These are phyloP conservation scores for Athene noctua DNA, from an alignment of 2,113 vertebrate species.

Conservation along the genomic window DNA sequence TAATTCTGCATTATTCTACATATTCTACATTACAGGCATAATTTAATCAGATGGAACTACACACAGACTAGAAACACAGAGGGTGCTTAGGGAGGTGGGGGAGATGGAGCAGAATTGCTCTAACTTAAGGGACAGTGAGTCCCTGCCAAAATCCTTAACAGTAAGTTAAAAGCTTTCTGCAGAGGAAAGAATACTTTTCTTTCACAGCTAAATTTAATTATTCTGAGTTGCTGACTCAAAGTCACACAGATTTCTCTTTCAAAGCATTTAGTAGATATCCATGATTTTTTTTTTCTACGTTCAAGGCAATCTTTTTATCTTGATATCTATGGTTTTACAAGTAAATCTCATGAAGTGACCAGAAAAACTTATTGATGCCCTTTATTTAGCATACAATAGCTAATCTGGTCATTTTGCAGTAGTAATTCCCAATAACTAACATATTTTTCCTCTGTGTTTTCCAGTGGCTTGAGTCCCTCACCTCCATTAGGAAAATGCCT, in stretches of 20 bases:
- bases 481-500: neutral
- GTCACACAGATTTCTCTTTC: neutral
- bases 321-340: neutral
- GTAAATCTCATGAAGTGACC: neutral
- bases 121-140: neutral
- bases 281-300: neutral
- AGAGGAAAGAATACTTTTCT: slow-evolving; percentile 6
- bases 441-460: neutral
- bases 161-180: neutral
- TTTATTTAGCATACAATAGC: neutral
- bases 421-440: neutral
- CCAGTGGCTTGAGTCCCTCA: neutral
- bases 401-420: neutral
- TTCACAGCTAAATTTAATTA: neutral
- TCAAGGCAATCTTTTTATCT: neutral
- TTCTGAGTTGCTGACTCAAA: neutral
- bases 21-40: neutral
- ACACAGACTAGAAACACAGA: neutral
- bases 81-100: neutral
- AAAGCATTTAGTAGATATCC: neutral
- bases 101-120: neutral
- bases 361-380: neutral
- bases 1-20: neutral
- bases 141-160: slow-evolving; percentile 16
- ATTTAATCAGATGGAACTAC: neutral